Base-by-base conservation (phyloP, 2,113 vertebrate species). In the Emydocephalus ijimae region DNA sequence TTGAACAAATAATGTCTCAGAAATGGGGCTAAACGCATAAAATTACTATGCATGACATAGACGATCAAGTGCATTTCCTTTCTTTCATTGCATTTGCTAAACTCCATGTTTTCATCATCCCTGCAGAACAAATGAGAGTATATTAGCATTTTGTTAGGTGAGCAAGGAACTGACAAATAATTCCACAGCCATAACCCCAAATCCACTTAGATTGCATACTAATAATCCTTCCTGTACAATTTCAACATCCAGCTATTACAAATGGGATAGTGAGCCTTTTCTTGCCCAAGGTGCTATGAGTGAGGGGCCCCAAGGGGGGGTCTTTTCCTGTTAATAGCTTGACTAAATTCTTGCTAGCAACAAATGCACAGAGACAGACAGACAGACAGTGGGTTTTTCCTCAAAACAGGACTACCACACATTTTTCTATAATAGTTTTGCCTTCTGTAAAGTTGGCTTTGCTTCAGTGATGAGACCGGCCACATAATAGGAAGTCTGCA, bases 1-100 rank as follows among this genome's bases (percentile, higher is more conserved):
- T 20, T 48, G 43, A 81, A 89, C 43, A 86, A 39, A 56, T 48
- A 20, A 50, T 15, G 50, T 57, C 39, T 92, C 26, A 7, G 18
- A 57, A 87, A 20, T 87, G 26, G 48, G 52, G n/a, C 54, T 88
- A 91, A 87, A 43, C 0, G 20, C 10, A 12, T 61, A 87, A 48
- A 50, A 64, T 87, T 91, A 50, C 81, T 64, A 50, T 81, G 74
- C 74, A 81, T 91, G 91, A n/a, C 56, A 92, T 26, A 54, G 26
- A 89, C 39, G 45, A 56, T 81, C 87, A 52, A 87, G 23, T 55
- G 10, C 34, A 45, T 56, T 89, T 56, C 23, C 87, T 92, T 20
- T 64, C 26, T 89, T 59, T 85, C 69, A 26, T 52, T 34, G 26
- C 6, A 20, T 52, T 92, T 85, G 64, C 29, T 81, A 85, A 57